Conservation (phyloP, 2,113 vertebrate genomes). For the Todiramphus saurophagus region DNA sequence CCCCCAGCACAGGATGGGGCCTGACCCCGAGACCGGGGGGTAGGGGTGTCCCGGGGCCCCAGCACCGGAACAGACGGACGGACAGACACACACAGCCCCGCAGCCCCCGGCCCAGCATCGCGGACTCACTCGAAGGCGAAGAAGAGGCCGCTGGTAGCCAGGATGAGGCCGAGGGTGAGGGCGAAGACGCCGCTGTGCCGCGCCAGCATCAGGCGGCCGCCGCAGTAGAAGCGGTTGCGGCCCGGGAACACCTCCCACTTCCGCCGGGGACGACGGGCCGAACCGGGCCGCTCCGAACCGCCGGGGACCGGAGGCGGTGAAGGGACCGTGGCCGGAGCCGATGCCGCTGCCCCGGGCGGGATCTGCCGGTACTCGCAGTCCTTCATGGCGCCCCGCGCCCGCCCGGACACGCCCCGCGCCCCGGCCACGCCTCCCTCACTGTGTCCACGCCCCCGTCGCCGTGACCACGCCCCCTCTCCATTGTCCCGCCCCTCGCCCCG, state of each 20-base stretch:
- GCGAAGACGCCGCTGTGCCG: constrained; percentile 89
- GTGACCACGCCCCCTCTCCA: no score
- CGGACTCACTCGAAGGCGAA: constrained; percentile 93
- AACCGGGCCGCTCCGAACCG: not conserved
- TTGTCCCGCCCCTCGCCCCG: not conserved
- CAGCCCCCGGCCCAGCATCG: not conserved
- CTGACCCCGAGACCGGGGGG: not conserved
- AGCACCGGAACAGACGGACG: no score
- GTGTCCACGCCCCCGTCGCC: no score
- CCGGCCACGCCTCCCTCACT: no score
- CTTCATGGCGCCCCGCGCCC: constrained; percentile 65
- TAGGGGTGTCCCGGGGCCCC: no score
- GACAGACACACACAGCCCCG: no score
- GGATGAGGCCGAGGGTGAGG: constrained; percentile 89
- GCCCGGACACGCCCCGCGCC: not conserved
- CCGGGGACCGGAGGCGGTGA: not conserved
- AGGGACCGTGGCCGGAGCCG: not conserved
- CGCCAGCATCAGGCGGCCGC: constrained; percentile 87
- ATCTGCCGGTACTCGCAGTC: constrained; percentile 92
- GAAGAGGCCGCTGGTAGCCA: constrained; percentile 90
- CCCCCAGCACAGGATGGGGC: not conserved
- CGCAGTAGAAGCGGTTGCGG: constrained; percentile 89
- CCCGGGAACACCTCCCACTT: constrained; percentile 94
- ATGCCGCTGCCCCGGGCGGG: constrained; percentile 61
- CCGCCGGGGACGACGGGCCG: constrained; percentile 69